Evolutionary conservation across 2,888 invertebrate genomes (phyloP), one percentile per base, ranked within the genome.

Genomic region (Amaurobius ferox): DNA sequence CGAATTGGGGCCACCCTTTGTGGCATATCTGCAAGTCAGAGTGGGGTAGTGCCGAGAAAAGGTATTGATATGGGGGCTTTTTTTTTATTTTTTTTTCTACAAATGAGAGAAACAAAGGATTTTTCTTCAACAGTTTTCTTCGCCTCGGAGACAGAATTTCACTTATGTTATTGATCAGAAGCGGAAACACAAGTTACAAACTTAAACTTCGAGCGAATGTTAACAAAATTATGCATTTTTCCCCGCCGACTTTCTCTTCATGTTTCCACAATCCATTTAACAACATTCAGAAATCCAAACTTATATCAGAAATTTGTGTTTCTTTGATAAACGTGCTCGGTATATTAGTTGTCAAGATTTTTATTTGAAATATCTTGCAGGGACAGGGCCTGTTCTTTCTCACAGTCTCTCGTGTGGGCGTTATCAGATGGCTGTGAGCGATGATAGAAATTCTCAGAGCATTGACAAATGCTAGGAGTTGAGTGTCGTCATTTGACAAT

Each of bases 11-110:
- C 16, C 19, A 64, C 19, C n/a, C 61, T 32, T 77, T 48, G 39
- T 73, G 67, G 28, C 29, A 64, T 71, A 71, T 44, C 71, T 71
- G 39, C 68, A 76, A 30, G 76, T 28, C 30, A 35, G 44, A 35
- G 62, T 39, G 28, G 55, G 61, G 70, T 61, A 55, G 48, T 71
- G 29, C 66, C n/a, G n/a, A 7, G 39, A 39, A 70, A 76, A 71
- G 62, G 55, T 78, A 83, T 83, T 83, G 83, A 83, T 83, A 83
- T 83, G 83, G 71, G 66, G 71, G 71, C 72, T 55, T 29, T 3
- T 44, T 80, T 68, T 6, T 16, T 55, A 16, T 23, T 55, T 6
- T 55, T 55, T 44, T 23, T 55, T 23, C 55, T 23, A 11, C 73
- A 74, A 80, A 73, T 74, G 73, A 68, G 80, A 80, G 39, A 48